phyloP scores from a whole-genome alignment of 2,113 vertebrate species.

The Lasiurus cinereus region DNA sequence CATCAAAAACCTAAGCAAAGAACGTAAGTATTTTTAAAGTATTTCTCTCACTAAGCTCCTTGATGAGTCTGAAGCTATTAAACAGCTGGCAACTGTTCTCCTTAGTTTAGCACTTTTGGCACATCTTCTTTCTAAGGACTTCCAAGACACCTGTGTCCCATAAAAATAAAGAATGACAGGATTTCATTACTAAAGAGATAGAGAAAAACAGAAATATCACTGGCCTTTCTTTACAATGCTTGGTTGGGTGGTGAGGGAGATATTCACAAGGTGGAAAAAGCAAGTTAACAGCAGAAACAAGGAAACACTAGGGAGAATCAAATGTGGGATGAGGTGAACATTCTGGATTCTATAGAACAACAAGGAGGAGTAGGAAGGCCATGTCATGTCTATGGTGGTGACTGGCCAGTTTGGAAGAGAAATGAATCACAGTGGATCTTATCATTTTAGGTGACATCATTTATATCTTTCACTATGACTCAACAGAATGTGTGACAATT shows the following conservation, averaged over 20 bases:
- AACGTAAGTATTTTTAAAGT: not conserved
- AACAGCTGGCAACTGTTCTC: not conserved
- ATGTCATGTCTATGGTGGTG: not conserved
- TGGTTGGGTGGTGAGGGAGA: not conserved
- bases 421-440: not conserved
- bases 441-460: not conserved
- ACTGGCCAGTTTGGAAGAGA: not conserved
- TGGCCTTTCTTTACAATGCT: not conserved
- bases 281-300: not conserved
- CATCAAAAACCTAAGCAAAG: slow-evolving; percentile 20
- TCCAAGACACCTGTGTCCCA: not conserved
- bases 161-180: not conserved
- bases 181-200: not conserved
- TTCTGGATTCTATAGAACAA: not conserved
- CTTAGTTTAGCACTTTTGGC: not conserved
- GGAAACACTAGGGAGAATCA: not conserved
- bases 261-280: not conserved
- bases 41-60: not conserved
- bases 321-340: not conserved
- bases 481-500: not conserved
- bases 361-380: not conserved
- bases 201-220: not conserved
- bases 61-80: not conserved
- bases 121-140: not conserved
- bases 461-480: not conserved